Percentiles rank a stretch among this genome's conserved stretches.
These are phyloP conservation scores for Caenorhabditis sp. DNA, from an alignment of 2,888 invertebrate species.

Conservation along the genomic window DNA sequence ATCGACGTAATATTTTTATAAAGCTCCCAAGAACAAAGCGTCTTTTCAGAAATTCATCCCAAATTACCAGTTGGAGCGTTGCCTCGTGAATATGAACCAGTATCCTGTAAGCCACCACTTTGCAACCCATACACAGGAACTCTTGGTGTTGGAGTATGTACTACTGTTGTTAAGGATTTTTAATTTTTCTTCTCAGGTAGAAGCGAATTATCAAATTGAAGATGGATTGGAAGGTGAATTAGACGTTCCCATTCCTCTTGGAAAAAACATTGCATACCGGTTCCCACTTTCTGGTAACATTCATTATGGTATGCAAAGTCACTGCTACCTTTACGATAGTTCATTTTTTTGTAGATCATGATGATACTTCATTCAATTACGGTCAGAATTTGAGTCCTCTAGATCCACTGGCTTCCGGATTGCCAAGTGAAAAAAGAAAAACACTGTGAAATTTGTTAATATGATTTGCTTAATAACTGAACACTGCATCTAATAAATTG, in stretches of 20 bases:
- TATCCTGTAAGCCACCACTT: slow-evolving; percentile 71
- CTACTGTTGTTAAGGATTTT: no score
- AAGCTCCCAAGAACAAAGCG: no score
- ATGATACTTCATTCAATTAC: slow-evolving; percentile 58
- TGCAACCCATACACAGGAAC: slow-evolving; percentile 71
- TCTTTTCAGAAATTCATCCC: slow-evolving; percentile 68
- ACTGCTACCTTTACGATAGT: not conserved
- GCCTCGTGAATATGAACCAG: slow-evolving; percentile 66
- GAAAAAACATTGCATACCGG: slow-evolving; percentile 62
- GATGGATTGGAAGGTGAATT: slow-evolving; percentile 70
- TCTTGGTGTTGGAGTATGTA: slow-evolving; percentile 67
- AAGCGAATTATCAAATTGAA: slow-evolving; percentile 63
- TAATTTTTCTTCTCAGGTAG: slow-evolving; percentile 55
- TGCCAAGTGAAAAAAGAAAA: slow-evolving; percentile 43
- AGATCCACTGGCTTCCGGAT: slow-evolving; percentile 45
- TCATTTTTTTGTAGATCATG: no score
- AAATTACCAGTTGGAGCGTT: slow-evolving; percentile 68
- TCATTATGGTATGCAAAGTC: slow-evolving; percentile 47
- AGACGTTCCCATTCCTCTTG: slow-evolving; percentile 65
- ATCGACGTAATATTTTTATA: slow-evolving; percentile 48
- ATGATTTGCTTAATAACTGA: slow-evolving; percentile 26
- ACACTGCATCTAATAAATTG: slow-evolving; percentile 10
- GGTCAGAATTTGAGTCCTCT: slow-evolving; percentile 61
- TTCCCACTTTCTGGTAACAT: slow-evolving; percentile 63
- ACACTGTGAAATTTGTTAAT: not conserved